Percentiles rank a stretch among this genome's conserved stretches.
Evolutionary conservation across 1,140 invertebrate genomes (phyloP).

Genomic region (Eriocheir sinensis): DNA sequence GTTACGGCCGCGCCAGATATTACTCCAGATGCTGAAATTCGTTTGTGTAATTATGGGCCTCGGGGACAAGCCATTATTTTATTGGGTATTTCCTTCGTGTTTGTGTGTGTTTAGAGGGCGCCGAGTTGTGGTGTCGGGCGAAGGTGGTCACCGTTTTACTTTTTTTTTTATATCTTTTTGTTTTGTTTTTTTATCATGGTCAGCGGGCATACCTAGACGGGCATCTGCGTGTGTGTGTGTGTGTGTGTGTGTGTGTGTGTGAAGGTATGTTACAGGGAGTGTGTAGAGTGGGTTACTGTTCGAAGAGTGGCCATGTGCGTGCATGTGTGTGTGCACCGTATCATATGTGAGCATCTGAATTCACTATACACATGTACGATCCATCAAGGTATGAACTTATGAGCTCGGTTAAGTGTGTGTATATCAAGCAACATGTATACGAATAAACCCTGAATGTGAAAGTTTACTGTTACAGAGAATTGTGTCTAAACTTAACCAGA

Average conservation of each 20-base stretch:
- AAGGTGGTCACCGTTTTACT: neutral
- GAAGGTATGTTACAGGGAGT: neutral
- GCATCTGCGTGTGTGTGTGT: conserved; percentile 9
- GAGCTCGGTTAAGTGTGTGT: neutral
- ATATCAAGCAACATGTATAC: neutral
- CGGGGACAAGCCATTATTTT: neutral
- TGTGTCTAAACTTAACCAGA: neutral
- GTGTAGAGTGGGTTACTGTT: neutral
- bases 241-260: conserved; percentile 42
- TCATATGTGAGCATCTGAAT: neutral
- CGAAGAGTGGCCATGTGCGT: conserved; percentile 5
- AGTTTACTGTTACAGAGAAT: neutral
- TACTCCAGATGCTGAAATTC: conserved; percentile 51
- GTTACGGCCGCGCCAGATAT: conserved; percentile 9
- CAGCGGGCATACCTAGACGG: neutral
- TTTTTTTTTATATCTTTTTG: too few relatives aligned
- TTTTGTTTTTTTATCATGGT: too few relatives aligned
- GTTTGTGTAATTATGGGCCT: conserved; percentile 38
- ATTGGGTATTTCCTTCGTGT: conserved; percentile 1
- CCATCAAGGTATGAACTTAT: conserved; percentile 9
- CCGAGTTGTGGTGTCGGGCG: neutral
- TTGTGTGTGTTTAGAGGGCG: conserved; percentile 6
- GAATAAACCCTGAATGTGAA: neutral
- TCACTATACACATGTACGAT: neutral
- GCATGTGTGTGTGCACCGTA: neutral